Percentiles rank a stretch among this genome's conserved stretches.
Conservation (phyloP, 1,140 invertebrate genomes). For the Myzus persicae region DNA sequence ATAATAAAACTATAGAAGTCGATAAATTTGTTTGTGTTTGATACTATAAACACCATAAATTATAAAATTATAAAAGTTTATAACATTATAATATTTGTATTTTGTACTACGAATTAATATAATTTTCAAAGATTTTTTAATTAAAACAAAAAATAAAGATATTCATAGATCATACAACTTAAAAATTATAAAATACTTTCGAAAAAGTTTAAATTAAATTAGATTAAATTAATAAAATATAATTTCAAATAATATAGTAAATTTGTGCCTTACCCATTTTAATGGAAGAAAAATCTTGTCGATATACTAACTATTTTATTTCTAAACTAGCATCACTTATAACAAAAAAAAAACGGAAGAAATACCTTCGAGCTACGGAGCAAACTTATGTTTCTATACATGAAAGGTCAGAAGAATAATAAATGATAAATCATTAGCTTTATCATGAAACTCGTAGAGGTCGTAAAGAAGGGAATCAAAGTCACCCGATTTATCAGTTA, state of each 20-base stretch:
- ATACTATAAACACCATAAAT: background rate
- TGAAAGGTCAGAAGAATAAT: conserved; percentile 45
- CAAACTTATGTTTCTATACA: conserved; percentile 53
- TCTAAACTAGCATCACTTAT: conserved; percentile 38
- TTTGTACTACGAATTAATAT: background rate
- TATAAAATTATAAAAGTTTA: background rate
- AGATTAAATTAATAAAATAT: background rate
- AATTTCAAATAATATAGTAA: background rate
- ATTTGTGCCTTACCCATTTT: conserved; percentile 39
- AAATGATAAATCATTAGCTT: conserved; percentile 48
- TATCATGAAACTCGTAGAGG: conserved; percentile 52
- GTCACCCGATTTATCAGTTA: conserved; percentile 58
- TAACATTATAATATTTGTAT: background rate
- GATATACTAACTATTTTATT: background rate
- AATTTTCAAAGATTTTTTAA: background rate
- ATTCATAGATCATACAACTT: background rate
- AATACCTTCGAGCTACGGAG: background rate
- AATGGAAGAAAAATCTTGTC: background rate
- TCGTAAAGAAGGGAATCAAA: conserved; percentile 54
- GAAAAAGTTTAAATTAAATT: background rate
- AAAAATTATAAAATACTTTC: background rate
- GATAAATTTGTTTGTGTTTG: background rate
- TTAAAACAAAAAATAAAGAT: background rate
- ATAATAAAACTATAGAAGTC: background rate
- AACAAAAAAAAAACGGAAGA: background rate